These are phyloP conservation scores for Cremastobaeus sp. DNA, from an alignment of 2,888 invertebrate species.

Conservation along the genomic window DNA sequence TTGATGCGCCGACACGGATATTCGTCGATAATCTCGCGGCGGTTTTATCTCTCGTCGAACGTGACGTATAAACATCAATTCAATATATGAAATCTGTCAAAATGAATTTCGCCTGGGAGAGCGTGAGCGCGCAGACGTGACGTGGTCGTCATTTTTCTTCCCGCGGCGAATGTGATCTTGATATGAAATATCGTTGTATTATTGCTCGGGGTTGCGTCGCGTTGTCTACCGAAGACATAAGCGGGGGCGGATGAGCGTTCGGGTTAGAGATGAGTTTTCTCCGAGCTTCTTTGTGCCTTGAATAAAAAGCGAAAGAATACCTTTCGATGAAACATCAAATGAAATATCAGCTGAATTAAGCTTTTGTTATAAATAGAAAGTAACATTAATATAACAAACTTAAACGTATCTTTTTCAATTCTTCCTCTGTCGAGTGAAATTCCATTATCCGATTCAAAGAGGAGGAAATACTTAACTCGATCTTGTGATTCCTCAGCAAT, in stretches of 20 bases:
- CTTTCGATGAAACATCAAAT: slow-evolving; percentile 59
- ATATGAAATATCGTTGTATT: slow-evolving; percentile 77
- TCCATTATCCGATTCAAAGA: too few species aligned
- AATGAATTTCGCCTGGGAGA: slow-evolving; percentile 75
- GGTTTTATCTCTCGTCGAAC: slow-evolving; percentile 73
- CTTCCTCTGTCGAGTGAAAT: too few species aligned
- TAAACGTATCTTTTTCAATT: too few species aligned
- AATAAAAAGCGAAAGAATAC: slow-evolving; percentile 60
- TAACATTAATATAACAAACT: slow-evolving; percentile 35
- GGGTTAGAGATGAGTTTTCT: slow-evolving; percentile 60
- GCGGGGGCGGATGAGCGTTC: slow-evolving; percentile 56
- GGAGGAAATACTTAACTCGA: too few species aligned
- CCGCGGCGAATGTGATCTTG: slow-evolving; percentile 73
- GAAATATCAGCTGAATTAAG: slow-evolving; percentile 56
- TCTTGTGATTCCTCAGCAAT: too few species aligned
- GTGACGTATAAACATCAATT: slow-evolving; percentile 77
- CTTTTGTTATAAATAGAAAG: slow-evolving; percentile 45
- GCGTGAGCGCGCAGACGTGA: slow-evolving; percentile 64
- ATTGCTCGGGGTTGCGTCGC: slow-evolving; percentile 69
- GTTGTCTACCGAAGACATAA: slow-evolving; percentile 61
- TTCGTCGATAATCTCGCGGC: slow-evolving; percentile 64
- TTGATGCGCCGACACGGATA: slow-evolving; percentile 27
- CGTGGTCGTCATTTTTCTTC: slow-evolving; percentile 75
- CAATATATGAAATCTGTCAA: slow-evolving; percentile 78
- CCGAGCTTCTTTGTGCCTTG: slow-evolving; percentile 57